Percentiles rank a stretch among this genome's conserved stretches.
phyloP scores from a whole-genome alignment of 2,797 vertebrate species.

The Hemibagrus guttatus region DNA sequence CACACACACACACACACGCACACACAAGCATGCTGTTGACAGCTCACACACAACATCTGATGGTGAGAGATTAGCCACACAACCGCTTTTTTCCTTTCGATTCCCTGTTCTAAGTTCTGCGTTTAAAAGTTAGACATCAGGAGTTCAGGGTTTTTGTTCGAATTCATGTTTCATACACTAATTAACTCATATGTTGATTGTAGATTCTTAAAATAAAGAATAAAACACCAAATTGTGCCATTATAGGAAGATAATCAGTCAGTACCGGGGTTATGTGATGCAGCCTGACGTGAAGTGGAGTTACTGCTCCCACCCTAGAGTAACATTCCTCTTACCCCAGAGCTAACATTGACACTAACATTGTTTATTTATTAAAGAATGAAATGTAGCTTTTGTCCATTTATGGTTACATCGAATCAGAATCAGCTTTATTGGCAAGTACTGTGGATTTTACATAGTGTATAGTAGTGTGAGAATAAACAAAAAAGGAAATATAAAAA shows the following conservation, averaged over 20 bases:
- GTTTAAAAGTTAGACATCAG: background rate
- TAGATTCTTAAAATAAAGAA: background rate
- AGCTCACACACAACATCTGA: conserved; percentile 88
- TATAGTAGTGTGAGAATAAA: too few species aligned
- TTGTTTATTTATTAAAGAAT: background rate
- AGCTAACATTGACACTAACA: background rate
- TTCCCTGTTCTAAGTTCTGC: conserved; percentile 67
- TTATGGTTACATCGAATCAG: background rate
- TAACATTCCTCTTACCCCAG: background rate
- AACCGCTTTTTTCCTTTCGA: conserved; percentile 71
- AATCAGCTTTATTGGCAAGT: too few species aligned
- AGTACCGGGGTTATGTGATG: background rate
- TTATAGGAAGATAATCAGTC: background rate
- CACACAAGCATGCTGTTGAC: conserved; percentile 81
- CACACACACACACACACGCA: too few species aligned
- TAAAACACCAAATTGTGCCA: background rate
- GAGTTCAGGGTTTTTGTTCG: background rate
- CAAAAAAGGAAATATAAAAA: too few species aligned
- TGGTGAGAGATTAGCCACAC: conserved; percentile 82
- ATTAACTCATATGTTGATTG: background rate
- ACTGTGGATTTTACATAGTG: too few species aligned
- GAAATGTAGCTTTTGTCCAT: background rate
- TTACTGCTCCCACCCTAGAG: background rate
- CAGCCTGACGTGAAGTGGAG: background rate
- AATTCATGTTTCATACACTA: background rate